Evolutionary conservation across 2,797 vertebrate genomes (phyloP).

Genomic region (Ctenopoma multispine): DNA sequence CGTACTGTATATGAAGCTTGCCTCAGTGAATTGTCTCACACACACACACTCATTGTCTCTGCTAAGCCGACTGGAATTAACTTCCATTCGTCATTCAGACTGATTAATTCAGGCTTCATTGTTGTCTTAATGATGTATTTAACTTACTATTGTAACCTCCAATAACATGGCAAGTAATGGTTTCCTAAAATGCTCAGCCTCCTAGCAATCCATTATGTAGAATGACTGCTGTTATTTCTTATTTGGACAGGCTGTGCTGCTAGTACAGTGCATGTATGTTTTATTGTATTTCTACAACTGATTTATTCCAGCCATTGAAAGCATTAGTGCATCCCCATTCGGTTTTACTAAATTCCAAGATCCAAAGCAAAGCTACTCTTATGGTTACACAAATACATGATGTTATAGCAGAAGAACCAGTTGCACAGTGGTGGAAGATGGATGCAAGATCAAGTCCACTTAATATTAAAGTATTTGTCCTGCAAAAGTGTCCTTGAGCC

Average conservation of each 20-base stretch:
- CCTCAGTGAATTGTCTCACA: conserved; percentile 28
- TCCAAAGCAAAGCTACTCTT: background rate
- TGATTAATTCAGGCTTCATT: conserved; percentile 54
- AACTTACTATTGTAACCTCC: conserved; percentile 56
- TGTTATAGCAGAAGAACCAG: background rate
- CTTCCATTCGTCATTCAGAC: conserved; percentile 67
- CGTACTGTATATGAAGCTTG: conserved; percentile 33
- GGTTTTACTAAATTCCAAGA: background rate
- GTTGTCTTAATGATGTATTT: conserved; percentile 72
- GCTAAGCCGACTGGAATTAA: conserved; percentile 58
- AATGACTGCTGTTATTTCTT: conserved; percentile 32
- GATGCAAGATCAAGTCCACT: conserved; percentile 5
- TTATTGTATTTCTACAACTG: background rate
- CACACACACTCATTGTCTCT: conserved; percentile 29
- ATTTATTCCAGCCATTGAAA: conserved; percentile 1
- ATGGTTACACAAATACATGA: background rate
- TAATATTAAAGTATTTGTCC: background rate
- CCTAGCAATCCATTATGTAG: conserved; percentile 32
- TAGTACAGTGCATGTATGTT: conserved; percentile 13
- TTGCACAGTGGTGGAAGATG: background rate
- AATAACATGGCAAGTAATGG: conserved; percentile 49
- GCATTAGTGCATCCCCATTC: background rate
- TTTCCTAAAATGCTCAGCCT: conserved; percentile 46
- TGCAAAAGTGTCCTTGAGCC: conserved; percentile 4
- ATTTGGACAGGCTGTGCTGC: conserved; percentile 19